A percentile compares a stretch with the other conserved stretches of the same genome.
Evolutionary conservation across 2,113 vertebrate genomes (phyloP).

Genomic region (Boleophthalmus pectinirostris): DNA sequence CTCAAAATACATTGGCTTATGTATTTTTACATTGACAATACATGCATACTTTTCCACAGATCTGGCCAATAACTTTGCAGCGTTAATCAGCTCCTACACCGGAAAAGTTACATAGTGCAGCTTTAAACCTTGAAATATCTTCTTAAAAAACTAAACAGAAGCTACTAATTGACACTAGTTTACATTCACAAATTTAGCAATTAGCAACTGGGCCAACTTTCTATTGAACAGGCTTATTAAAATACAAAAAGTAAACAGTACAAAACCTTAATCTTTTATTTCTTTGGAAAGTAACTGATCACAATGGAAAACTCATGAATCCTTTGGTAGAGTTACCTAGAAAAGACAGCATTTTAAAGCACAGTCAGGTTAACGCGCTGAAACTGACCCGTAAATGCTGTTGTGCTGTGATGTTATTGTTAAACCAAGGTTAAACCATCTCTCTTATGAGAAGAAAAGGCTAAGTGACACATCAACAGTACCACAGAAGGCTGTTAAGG

Average conservation of each 20-base stretch:
- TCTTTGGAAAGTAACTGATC: not conserved
- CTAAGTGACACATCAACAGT: not conserved
- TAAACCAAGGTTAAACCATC: conserved; percentile 1
- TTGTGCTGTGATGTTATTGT: conserved; percentile 1
- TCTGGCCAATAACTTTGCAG: too few species aligned
- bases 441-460: not conserved
- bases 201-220: too few species aligned
- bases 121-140: not conserved
- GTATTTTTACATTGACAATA: too few species aligned
- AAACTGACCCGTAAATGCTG: not conserved
- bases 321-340: not conserved
- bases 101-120: too few species aligned
- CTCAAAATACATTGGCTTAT: too few species aligned
- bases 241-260: too few species aligned
- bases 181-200: too few species aligned
- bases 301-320: not conserved
- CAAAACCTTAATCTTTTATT: not conserved
- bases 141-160: too few species aligned
- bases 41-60: too few species aligned
- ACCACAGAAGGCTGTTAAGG: not conserved
- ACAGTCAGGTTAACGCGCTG: not conserved
- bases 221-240: not conserved
- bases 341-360: not conserved
- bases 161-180: too few species aligned
- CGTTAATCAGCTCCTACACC: too few species aligned